phyloP scores from a whole-genome alignment of 2,797 vertebrate genomes.

The Darevskia nairensis region DNA sequence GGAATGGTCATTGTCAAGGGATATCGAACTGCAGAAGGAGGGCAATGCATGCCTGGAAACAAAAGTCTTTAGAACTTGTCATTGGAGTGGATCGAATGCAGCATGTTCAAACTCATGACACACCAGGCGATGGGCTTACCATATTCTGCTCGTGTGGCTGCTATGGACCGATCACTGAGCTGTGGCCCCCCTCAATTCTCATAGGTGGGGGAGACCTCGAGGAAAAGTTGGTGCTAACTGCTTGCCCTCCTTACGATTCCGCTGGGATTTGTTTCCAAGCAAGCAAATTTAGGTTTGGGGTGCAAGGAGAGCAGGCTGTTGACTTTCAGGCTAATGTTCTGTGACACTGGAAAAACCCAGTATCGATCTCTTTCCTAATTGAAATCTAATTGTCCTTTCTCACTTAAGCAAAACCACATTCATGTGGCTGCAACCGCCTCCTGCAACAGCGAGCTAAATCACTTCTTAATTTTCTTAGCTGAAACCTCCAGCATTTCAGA shows the following conservation, averaged over 20 bases:
- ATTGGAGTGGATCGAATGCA: not conserved
- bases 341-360: too few relatives aligned
- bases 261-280: not conserved
- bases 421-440: constrained; percentile 24
- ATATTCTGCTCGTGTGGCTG: not conserved
- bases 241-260: not conserved
- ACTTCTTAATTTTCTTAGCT: constrained; percentile 54
- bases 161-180: not conserved
- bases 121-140: not conserved
- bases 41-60: not conserved
- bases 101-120: not conserved
- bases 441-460: constrained; percentile 20
- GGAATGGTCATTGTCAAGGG: not conserved
- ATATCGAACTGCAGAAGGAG: not conserved
- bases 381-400: not conserved
- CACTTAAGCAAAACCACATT: constrained; percentile 34
- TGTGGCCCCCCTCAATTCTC: too few relatives aligned
- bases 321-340: not conserved
- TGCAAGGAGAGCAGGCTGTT: not conserved
- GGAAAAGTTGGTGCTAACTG: not conserved
- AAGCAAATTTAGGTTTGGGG: not conserved
- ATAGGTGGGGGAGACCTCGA: too few relatives aligned
- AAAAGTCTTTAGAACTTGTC: not conserved
- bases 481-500: constrained; percentile 31
- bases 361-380: constrained; percentile 9